phyloP scores from a whole-genome alignment of 2,888 invertebrate genomes.

The Agrochola litura region DNA sequence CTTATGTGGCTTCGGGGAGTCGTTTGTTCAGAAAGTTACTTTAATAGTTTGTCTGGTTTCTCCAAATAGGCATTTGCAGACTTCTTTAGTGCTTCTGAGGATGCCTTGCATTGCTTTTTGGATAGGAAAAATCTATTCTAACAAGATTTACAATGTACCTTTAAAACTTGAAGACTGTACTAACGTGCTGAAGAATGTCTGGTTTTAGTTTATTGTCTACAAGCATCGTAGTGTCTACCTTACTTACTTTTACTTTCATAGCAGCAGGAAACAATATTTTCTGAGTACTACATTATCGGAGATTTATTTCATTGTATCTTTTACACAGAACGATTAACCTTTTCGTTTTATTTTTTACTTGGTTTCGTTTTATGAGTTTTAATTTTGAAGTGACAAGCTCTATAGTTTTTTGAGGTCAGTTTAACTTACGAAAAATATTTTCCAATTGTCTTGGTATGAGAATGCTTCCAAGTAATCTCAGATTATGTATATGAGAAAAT shows the following conservation, averaged over 20 bases:
- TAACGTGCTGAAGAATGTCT: constrained; percentile 5
- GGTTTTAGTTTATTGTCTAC: constrained; percentile 22
- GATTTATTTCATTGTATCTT: constrained; percentile 18
- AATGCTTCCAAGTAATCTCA: not conserved
- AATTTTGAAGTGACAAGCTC: constrained; percentile 5
- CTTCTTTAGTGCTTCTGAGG: not conserved
- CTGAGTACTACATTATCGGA: constrained; percentile 1
- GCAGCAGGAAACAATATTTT: constrained; percentile 24
- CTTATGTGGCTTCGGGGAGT: constrained; percentile 5
- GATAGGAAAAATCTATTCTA: not conserved
- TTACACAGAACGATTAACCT: constrained; percentile 5
- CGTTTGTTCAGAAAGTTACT: constrained; percentile 9
- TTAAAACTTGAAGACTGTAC: not conserved
- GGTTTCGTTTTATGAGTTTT: constrained; percentile 6
- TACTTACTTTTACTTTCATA: constrained; percentile 6
- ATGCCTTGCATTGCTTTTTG: constrained; percentile 7
- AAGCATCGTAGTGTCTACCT: not conserved
- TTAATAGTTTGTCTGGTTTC: not conserved
- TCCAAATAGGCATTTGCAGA: not conserved
- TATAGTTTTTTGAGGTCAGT: not conserved
- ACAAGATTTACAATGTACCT: constrained; percentile 1
- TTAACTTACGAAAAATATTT: not conserved
- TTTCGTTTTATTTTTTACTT: constrained; percentile 7
- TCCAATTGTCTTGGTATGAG: not conserved
- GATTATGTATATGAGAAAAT: constrained; percentile 16